Conservation (phyloP, 2,797 vertebrate species). For the Yasuhikotakia modesta region DNA sequence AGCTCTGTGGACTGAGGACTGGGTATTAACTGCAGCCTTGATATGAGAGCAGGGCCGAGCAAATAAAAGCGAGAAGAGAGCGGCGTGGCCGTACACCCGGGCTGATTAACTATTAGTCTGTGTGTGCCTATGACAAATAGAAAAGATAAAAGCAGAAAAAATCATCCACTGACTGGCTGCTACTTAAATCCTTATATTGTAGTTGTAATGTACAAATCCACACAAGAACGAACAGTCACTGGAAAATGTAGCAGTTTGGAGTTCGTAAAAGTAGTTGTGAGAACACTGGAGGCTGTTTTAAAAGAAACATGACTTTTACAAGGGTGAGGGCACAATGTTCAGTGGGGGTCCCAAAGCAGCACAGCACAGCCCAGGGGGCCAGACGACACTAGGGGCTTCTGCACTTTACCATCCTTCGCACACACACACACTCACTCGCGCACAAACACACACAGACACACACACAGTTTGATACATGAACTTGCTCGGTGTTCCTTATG, state of each 20-base stretch:
- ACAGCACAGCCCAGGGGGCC: slow-evolving; percentile 43
- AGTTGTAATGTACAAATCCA: background rate
- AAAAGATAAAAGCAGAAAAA: background rate
- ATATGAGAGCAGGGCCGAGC: slow-evolving; percentile 42
- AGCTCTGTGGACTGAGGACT: slow-evolving; percentile 50
- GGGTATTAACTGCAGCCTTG: slow-evolving; percentile 47
- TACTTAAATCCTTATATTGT: background rate
- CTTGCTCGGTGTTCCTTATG: slow-evolving; percentile 71
- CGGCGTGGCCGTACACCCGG: background rate
- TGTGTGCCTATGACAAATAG: slow-evolving; percentile 22
- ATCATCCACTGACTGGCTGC: background rate
- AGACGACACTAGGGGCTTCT: slow-evolving; percentile 49
- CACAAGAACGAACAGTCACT: too few species aligned
- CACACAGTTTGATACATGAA: slow-evolving; percentile 69
- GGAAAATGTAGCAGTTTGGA: background rate
- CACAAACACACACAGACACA: slow-evolving; percentile 21
- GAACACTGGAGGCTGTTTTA: slow-evolving; percentile 13
- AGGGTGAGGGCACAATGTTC: slow-evolving; percentile 43
- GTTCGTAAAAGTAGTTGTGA: background rate
- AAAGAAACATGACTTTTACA: slow-evolving; percentile 30
- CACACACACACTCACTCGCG: background rate
- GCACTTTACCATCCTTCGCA: slow-evolving; percentile 56
- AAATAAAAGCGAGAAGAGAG: slow-evolving; percentile 14
- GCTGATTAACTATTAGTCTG: slow-evolving; percentile 18
- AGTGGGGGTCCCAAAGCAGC: slow-evolving; percentile 44